A percentile compares a stretch with the other conserved stretches of the same genome.
phyloP scores from a whole-genome alignment of 2,113 vertebrate species.

The Malurus elegans region DNA sequence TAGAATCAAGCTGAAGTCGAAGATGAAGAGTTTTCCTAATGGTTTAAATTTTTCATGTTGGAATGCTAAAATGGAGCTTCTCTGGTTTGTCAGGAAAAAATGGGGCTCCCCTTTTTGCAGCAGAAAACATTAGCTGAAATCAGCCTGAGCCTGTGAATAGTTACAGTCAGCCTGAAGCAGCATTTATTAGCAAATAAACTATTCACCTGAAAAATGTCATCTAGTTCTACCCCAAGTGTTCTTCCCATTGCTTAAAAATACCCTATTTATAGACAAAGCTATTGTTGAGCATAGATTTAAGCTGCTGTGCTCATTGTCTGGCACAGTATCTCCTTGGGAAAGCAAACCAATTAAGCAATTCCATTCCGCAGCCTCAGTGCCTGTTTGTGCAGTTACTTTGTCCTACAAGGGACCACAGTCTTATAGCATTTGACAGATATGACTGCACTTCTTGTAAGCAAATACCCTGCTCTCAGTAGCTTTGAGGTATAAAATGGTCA shows the following conservation, averaged over 20 bases:
- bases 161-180: background rate
- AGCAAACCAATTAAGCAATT: slow-evolving; percentile 20
- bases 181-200: slow-evolving; percentile 19
- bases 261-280: background rate
- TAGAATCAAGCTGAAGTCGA: background rate
- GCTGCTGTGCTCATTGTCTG: slow-evolving; percentile 13
- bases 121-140: background rate
- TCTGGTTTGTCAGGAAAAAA: background rate
- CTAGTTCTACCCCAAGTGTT: background rate
- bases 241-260: background rate
- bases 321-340: background rate
- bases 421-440: background rate
- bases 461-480: background rate
- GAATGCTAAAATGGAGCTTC: background rate
- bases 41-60: background rate
- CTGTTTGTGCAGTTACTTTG: background rate
- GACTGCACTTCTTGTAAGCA: background rate
- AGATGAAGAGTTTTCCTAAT: background rate
- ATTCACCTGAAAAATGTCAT: background rate
- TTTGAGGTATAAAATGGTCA: background rate
- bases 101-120: background rate
- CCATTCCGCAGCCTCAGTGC: background rate
- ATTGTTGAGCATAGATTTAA: background rate
- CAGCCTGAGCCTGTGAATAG: background rate
- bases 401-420: background rate